Evolutionary conservation across 2,888 invertebrate species (phyloP).

Genomic region (Drosophila nr. perissopoda): DNA sequence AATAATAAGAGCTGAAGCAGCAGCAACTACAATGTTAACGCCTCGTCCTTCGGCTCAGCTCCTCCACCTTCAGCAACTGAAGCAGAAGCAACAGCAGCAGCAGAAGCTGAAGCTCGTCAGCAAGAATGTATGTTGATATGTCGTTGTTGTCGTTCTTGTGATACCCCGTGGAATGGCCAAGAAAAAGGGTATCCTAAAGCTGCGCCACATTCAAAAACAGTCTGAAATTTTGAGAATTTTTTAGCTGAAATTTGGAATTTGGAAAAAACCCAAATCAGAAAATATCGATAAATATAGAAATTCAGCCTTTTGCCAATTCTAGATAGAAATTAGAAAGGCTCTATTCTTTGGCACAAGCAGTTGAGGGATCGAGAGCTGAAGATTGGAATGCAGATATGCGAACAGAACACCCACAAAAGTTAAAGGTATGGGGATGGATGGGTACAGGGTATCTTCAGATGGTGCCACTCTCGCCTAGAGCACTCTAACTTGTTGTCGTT

Average conservation of each 20-base stretch:
- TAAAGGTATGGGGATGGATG: not conserved
- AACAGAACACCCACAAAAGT: not conserved
- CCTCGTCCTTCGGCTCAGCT: slow-evolving; percentile 48
- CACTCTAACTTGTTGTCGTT: slow-evolving; percentile 4
- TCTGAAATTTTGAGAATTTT: not conserved
- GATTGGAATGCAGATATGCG: too few relatives aligned
- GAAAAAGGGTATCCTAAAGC: not conserved
- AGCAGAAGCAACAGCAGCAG: not conserved
- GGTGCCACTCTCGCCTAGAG: not conserved
- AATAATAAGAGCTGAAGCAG: slow-evolving; percentile 31
- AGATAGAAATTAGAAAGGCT: too few relatives aligned
- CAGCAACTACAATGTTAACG: slow-evolving; percentile 69
- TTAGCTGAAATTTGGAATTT: not conserved
- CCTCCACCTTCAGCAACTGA: not conserved
- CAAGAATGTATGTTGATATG: slow-evolving; percentile 62
- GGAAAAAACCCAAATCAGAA: not conserved
- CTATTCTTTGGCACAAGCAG: too few relatives aligned
- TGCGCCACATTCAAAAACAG: not conserved
- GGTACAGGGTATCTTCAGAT: slow-evolving; percentile 1
- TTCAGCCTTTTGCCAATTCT: too few relatives aligned
- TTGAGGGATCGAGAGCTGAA: too few relatives aligned
- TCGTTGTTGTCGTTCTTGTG: slow-evolving; percentile 20
- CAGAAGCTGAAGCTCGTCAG: slow-evolving; percentile 38
- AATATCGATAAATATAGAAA: not conserved
- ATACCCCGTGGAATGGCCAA: not conserved